A percentile compares a stretch with the other conserved stretches of the same genome.
phyloP scores from a whole-genome alignment of 2,113 vertebrate genomes.

The Mastomys coucha region DNA sequence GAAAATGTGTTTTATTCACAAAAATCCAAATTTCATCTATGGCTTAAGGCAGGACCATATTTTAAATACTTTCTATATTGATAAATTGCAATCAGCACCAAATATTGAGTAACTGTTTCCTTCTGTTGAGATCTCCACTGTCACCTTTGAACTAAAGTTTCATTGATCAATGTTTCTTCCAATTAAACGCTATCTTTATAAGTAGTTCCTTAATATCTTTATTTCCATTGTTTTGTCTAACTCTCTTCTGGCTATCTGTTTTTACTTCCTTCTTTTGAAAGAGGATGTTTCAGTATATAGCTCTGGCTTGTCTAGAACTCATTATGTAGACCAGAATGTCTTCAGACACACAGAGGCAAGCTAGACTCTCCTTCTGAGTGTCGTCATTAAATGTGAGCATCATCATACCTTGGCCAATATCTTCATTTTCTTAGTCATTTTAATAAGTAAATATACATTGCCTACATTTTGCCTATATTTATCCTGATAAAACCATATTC shows the following conservation, averaged over 20 bases:
- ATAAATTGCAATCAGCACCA: not conserved
- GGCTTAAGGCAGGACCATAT: not conserved
- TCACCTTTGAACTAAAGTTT: not conserved
- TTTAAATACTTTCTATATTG: not conserved
- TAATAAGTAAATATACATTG: not conserved
- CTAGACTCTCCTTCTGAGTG: not conserved
- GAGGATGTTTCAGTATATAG: too few relatives aligned
- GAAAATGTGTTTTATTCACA: slow-evolving; percentile 1
- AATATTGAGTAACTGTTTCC: not conserved
- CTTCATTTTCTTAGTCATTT: not conserved
- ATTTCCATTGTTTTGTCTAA: not conserved
- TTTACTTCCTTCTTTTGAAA: too few relatives aligned
- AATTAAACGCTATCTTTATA: not conserved
- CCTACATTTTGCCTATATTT: not conserved
- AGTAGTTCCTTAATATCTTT: not conserved
- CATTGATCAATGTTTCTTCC: not conserved
- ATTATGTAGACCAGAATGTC: not conserved
- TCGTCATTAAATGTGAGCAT: not conserved
- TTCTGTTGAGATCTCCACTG: not conserved
- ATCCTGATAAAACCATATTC: not conserved
- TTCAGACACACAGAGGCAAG: not conserved
- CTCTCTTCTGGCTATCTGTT: not conserved
- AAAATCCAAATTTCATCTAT: not conserved
- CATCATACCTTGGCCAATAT: not conserved
- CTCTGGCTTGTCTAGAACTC: not conserved